These are phyloP conservation scores for Phrynocephalus vlangalii DNA, from an alignment of 2,797 vertebrate species.

Conservation along the genomic window DNA sequence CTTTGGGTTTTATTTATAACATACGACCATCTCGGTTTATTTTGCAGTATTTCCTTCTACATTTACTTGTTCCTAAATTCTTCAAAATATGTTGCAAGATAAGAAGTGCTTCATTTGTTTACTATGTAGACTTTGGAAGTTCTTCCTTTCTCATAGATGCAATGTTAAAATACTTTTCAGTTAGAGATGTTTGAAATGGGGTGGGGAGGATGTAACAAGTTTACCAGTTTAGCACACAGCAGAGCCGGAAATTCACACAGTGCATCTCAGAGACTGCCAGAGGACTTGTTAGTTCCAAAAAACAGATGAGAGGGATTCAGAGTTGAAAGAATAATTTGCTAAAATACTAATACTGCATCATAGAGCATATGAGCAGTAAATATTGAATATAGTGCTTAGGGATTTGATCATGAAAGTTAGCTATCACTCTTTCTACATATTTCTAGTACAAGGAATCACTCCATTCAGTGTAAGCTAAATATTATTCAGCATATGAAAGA, in stretches of 20 bases:
- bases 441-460: neutral
- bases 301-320: slow-evolving; percentile 16
- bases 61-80: neutral
- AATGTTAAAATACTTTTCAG: slow-evolving; percentile 13
- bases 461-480: neutral
- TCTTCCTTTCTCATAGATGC: neutral
- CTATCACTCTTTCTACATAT: slow-evolving; percentile 21
- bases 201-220: neutral
- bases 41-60: neutral
- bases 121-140: neutral
- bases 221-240: neutral
- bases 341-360: slow-evolving; percentile 40
- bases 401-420: neutral
- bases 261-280: slow-evolving; percentile 40
- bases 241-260: slow-evolving; percentile 46
- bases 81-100: neutral
- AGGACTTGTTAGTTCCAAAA: slow-evolving; percentile 35
- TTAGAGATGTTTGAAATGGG: neutral
- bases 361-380: neutral
- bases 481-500: neutral
- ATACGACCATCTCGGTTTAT: neutral
- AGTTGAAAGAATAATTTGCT: slow-evolving; percentile 38
- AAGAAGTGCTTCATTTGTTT: neutral
- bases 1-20: neutral
- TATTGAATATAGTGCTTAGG: neutral